These are phyloP conservation scores for Anguilla marmorata DNA, from an alignment of 2,797 vertebrate species.

Conservation along the genomic window DNA sequence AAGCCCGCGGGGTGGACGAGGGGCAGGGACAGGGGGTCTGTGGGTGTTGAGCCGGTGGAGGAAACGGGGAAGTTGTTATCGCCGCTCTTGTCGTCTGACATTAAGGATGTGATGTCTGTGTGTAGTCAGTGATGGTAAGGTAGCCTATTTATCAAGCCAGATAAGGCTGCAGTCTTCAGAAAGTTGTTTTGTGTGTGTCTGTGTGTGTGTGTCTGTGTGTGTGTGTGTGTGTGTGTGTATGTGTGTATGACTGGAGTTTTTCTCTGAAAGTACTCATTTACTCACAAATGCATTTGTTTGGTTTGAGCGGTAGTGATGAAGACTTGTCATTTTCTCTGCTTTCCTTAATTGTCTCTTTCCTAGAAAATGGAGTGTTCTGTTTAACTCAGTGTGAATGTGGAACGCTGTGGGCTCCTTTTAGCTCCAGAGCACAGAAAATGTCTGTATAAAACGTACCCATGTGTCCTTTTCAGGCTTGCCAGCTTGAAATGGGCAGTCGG, in stretches of 20 bases:
- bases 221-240: no score
- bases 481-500: not conserved
- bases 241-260: not conserved
- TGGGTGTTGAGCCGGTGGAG: conserved; percentile 21
- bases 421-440: not conserved
- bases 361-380: not conserved
- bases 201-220: no score
- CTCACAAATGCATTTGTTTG: not conserved
- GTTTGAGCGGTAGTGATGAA: not conserved
- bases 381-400: not conserved
- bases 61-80: not conserved
- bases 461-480: not conserved
- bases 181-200: not conserved
- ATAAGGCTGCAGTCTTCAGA: not conserved
- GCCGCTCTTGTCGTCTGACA: not conserved
- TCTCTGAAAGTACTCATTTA: not conserved
- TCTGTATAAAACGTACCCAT: not conserved
- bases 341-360: not conserved
- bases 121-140: not conserved
- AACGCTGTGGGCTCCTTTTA: not conserved
- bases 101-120: not conserved
- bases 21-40: not conserved
- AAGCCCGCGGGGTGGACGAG: conserved; percentile 13
- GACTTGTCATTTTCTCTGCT: not conserved
- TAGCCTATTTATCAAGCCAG: not conserved